Conservation (phyloP, 2,888 invertebrate species). For the Diogma glabrata region DNA sequence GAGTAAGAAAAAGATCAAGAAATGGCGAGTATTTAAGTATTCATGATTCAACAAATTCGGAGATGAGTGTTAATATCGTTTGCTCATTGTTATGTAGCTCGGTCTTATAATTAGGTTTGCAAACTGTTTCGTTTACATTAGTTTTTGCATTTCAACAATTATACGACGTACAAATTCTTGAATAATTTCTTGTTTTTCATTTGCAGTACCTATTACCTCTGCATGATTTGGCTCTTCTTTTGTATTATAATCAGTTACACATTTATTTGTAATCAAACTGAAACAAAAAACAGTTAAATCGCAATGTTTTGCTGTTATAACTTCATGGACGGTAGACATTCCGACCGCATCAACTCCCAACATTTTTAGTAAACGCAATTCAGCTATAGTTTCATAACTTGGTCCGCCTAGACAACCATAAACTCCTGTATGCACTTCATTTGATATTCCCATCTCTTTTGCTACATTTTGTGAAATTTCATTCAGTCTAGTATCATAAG, state of each 20-base stretch:
- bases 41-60: no score
- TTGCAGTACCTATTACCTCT: conserved; percentile 75
- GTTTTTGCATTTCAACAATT: no score
- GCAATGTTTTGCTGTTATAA: conserved; percentile 87
- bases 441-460: conserved; percentile 55
- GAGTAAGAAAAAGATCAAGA: no score
- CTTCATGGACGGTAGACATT: conserved; percentile 67
- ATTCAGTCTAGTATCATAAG: conserved; percentile 65
- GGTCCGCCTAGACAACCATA: conserved; percentile 93
- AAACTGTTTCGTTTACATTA: no score
- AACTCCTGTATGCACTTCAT: conserved; percentile 76
- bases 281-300: conserved; percentile 84
- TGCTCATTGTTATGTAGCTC: no score
- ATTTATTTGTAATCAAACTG: conserved; percentile 88
- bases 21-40: no score
- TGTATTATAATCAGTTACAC: conserved; percentile 67
- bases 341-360: conserved; percentile 81
- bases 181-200: conserved; percentile 52
- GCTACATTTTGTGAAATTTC: conserved; percentile 53
- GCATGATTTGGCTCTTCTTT: conserved; percentile 72
- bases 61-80: no score
- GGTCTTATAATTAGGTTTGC: no score
- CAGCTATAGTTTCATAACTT: conserved; percentile 92
- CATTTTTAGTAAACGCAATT: conserved; percentile 69
- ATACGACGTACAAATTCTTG: conserved; percentile 53